Conservation (phyloP, 2,888 invertebrate species). For the Myathropa florea region DNA sequence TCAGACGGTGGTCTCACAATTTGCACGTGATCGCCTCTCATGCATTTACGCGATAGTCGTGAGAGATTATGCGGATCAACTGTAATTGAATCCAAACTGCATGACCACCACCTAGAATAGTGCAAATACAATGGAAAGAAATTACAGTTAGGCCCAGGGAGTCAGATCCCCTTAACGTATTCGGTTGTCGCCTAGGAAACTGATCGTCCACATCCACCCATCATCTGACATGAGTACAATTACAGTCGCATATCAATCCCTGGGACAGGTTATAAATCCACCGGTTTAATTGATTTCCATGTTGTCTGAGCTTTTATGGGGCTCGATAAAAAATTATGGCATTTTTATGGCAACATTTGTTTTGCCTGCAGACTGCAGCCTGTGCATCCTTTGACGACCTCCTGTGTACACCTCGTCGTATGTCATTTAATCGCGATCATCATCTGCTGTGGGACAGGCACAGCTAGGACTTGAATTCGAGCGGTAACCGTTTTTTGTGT, state of each 20-base stretch:
- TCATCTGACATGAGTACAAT: background rate
- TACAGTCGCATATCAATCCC: background rate
- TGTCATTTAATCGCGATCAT: slow-evolving; percentile 43
- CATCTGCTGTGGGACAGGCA: background rate
- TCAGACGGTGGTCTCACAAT: no score
- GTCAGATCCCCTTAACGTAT: slow-evolving; percentile 17
- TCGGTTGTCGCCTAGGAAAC: background rate
- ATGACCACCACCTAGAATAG: no score
- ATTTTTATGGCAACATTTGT: slow-evolving; percentile 51
- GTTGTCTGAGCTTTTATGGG: slow-evolving; percentile 50
- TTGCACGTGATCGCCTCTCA: no score
- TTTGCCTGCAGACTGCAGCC: slow-evolving; percentile 17
- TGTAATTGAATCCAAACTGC: no score
- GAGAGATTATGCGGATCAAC: no score
- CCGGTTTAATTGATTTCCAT: slow-evolving; percentile 55
- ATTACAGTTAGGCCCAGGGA: slow-evolving; percentile 1
- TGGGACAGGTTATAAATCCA: slow-evolving; percentile 44
- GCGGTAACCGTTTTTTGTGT: background rate
- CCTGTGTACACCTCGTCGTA: slow-evolving; percentile 13
- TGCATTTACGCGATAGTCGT: no score
- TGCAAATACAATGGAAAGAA: no score
- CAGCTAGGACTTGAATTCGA: background rate
- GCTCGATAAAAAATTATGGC: slow-evolving; percentile 56
- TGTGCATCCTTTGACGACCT: background rate
- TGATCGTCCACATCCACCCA: slow-evolving; percentile 20